These are phyloP conservation scores for Contarinia nasturtii DNA, from an alignment of 1,140 invertebrate species.

Conservation along the genomic window DNA sequence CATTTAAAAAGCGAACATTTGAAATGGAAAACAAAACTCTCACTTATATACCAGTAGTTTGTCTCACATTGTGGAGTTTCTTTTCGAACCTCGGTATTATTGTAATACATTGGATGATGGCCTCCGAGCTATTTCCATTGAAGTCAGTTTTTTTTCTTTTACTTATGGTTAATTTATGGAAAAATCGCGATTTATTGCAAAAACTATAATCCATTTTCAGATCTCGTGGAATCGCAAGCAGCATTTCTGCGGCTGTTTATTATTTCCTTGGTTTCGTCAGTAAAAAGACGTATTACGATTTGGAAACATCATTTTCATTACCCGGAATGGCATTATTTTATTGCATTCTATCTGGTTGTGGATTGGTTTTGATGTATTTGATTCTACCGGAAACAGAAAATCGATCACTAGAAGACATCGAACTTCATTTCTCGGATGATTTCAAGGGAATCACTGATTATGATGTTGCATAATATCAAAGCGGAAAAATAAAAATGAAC, in stretches of 20 bases:
- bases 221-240: conserved; percentile 33
- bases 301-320: conserved; percentile 27
- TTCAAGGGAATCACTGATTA: conserved; percentile 1
- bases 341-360: conserved; percentile 31
- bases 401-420: conserved; percentile 52
- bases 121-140: conserved; percentile 26
- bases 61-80: no score
- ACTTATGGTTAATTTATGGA: no score
- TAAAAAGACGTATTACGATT: conserved; percentile 36
- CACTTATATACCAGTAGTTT: no score
- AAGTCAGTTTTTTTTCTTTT: no score
- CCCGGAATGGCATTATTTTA: conserved; percentile 42
- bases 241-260: conserved; percentile 31
- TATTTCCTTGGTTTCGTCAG: conserved; percentile 39
- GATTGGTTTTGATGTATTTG: conserved; percentile 37
- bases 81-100: no score
- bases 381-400: conserved; percentile 65
- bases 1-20: no score
- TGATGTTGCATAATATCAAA: neutral
- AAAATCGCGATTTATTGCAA: no score
- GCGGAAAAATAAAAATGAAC: no score
- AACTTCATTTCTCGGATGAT: conserved; percentile 31
- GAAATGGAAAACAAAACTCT: no score
- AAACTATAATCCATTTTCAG: no score
- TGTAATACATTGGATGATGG: conserved; percentile 26